Base-by-base conservation (phyloP, 2,113 vertebrate species). In the Archilochus colubris region DNA sequence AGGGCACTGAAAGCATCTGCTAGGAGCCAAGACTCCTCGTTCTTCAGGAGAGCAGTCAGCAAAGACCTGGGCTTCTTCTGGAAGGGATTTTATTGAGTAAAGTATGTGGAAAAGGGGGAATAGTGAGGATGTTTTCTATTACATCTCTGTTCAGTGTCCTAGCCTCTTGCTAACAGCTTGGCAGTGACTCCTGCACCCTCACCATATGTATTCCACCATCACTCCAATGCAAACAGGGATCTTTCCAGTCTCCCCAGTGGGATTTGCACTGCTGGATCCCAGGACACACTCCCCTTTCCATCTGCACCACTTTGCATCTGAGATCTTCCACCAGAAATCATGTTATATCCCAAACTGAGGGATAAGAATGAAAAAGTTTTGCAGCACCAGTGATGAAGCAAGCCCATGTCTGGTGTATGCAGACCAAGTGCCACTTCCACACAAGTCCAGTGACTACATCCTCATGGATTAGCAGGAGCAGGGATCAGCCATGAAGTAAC, bases 11-110 rank as follows among this genome's bases (percentile, higher is more conserved):
- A 83, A 66, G 70, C 75, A 57, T 46, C 55, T 70, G 70, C 70
- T 28, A 3, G 1, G n/a, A 46, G 3, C 20, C 59, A n/a, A 58
- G 55, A 27, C 82, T 51, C 48, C 1, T 3, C 0, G 4, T 2
- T 55, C 43, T 51, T 7, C 63, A 33, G 81, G 33, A 62, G 25
- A 58, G 62, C 68, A 17, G 50, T 3, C 7, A 55, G 82, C 54
- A 31, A 59, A 69, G 79, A 31, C n/a, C 10, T 4, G n/a, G 5
- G 9, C 0, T 53, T 54, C 62, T 43, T 24, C 78, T 20, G 66
- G 31, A 11, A 3, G 0, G 13, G 20, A 6, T 38, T 30, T 24
- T 58, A 21, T 6, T 10, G 59, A 20, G 43, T n/a, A 25, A 66
- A 55, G 33, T 7, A 66, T 51, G 33, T 7, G 50, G 58, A n/a